Evolutionary conservation across 1,140 invertebrate genomes (phyloP), one percentile per base, ranked within the genome.

Genomic region (Hyposmocoma kahamanoa): DNA sequence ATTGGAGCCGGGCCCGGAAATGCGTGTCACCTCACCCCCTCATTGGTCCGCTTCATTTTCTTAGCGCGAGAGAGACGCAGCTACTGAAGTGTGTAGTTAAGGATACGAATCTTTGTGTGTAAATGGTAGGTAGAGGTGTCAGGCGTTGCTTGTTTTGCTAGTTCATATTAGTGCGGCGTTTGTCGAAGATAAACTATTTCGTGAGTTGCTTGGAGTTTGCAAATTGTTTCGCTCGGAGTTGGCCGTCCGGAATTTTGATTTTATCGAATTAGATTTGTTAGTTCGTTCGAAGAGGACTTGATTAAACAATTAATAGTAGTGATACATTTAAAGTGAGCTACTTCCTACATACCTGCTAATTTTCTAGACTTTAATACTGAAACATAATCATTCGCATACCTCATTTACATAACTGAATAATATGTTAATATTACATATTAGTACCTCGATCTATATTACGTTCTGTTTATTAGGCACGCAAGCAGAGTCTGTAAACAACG

Each of bases 1-100:
- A 85, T 85, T 85, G 82, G 82, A 85, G 82, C 82, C 71, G 78
- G 63, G 76, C 62, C 76, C 79, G 82, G 82, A 85, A 84, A 81
- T 84, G 82, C 82, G 82, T 85, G 72, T 84, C 82, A 84, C 82
- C 79, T 73, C 82, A 82, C 79, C 82, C 81, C 72, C 78, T 83
- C 78, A 83, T 85, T 85, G 79, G 82, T 83, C 77, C 74, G 76
- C 72, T 79, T 81, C 79, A 76, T 85, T 85, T 85, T 85, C 82
- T 85, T 85, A 85, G 79, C 78, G 76, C 47, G 77, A 83, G 72
- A 65, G 79, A 74, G 79, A 85, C 72, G 69, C 68, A 80, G 67
- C 68, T 72, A 81, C 70, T 67, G 66, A 69, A 72, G 67, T 77
- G 70, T 74, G 72, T 73, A 77, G 75, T 74, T 81, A 72, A 84